phyloP scores from a whole-genome alignment of 2,888 invertebrate genomes.

The Helicoverpa assulta region DNA sequence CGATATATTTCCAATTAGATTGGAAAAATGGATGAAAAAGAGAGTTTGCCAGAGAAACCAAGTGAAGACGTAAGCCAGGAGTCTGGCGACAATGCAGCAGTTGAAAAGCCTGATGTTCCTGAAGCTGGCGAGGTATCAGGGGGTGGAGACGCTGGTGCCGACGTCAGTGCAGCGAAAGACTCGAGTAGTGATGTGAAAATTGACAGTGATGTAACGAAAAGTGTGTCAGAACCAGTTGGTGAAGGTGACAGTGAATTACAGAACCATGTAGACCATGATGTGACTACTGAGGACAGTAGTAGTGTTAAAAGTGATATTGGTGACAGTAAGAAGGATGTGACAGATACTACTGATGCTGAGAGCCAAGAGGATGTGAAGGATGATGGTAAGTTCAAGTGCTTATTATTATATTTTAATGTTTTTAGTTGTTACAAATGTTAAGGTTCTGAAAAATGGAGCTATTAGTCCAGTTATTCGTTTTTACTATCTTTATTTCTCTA shows the following conservation, averaged over 20 bases:
- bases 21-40: slow-evolving; percentile 83
- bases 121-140: slow-evolving; percentile 21
- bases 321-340: slow-evolving; percentile 56
- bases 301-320: slow-evolving; percentile 66
- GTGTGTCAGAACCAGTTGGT: slow-evolving; percentile 45
- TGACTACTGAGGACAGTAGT: slow-evolving; percentile 69
- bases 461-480: no score
- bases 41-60: slow-evolving; percentile 70
- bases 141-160: not conserved
- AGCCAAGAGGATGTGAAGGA: slow-evolving; percentile 60
- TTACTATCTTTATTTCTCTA: no score
- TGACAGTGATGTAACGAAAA: slow-evolving; percentile 52
- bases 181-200: slow-evolving; percentile 51
- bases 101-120: slow-evolving; percentile 40
- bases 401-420: not conserved
- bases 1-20: slow-evolving; percentile 70
- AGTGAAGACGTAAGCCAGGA: slow-evolving; percentile 61
- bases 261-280: slow-evolving; percentile 80
- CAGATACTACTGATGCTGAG: slow-evolving; percentile 61
- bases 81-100: slow-evolving; percentile 50
- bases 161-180: slow-evolving; percentile 6
- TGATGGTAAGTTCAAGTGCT: slow-evolving; percentile 62
- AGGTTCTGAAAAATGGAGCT: no score
- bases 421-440: no score
- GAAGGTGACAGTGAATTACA: slow-evolving; percentile 69